phyloP scores from a whole-genome alignment of 2,113 vertebrate species.

The Platysternon megacephalum region DNA sequence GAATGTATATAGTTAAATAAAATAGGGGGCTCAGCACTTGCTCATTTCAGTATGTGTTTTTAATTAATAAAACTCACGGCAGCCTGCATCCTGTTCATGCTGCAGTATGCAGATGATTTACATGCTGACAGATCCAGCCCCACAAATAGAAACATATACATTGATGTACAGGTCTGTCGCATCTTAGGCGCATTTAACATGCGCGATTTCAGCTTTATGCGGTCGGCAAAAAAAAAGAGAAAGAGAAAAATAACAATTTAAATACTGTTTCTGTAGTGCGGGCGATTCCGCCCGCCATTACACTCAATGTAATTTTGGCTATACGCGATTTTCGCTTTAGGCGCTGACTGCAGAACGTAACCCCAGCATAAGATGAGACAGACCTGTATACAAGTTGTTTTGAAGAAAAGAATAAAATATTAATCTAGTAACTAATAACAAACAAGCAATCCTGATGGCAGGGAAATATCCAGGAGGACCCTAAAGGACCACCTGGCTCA shows the following conservation, averaged over 20 bases:
- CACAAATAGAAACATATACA: neutral
- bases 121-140: constrained; percentile 32
- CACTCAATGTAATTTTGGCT: too few species aligned
- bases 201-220: too few species aligned
- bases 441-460: neutral
- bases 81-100: constrained; percentile 7
- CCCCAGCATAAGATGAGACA: too few species aligned
- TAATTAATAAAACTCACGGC: constrained; percentile 58
- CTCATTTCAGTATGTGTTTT: constrained; percentile 36
- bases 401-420: neutral
- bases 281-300: too few species aligned
- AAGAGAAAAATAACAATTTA: too few species aligned
- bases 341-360: too few species aligned
- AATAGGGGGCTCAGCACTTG: constrained; percentile 56
- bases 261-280: too few species aligned
- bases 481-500: neutral
- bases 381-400: neutral
- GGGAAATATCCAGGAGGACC: neutral
- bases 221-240: too few species aligned
- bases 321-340: too few species aligned
- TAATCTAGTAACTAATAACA: neutral
- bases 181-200: too few species aligned
- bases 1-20: neutral
- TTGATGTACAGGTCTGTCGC: too few species aligned
- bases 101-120: neutral